Conservation (phyloP, 2,888 invertebrate species). For the Hydriomena furcata region DNA sequence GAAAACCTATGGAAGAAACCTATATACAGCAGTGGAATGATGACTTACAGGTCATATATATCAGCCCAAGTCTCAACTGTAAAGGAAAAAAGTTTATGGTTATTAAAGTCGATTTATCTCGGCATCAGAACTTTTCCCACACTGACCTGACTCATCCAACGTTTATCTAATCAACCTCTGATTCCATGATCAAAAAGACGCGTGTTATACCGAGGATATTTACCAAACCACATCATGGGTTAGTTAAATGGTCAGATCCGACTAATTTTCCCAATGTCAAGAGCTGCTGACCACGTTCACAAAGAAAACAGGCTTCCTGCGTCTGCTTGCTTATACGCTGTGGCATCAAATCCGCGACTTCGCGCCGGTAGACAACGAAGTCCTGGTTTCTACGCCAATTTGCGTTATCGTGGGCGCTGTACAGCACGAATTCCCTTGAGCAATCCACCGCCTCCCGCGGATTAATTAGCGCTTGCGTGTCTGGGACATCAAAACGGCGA, state of each 20-base stretch:
- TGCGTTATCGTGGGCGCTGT: slow-evolving; percentile 52
- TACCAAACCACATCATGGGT: slow-evolving; percentile 15
- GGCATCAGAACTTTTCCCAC: slow-evolving; percentile 11
- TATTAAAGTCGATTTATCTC: not conserved
- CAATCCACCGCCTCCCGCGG: slow-evolving; percentile 49
- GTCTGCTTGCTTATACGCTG: not conserved
- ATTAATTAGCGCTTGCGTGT: slow-evolving; percentile 64
- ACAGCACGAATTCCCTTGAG: slow-evolving; percentile 47
- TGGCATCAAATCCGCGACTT: not conserved
- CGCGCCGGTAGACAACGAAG: not conserved
- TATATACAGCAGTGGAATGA: no score
- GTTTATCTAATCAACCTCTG: slow-evolving; percentile 25
- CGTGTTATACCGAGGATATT: slow-evolving; percentile 20
- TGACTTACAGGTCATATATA: no score
- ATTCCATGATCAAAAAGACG: slow-evolving; percentile 15
- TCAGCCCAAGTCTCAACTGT: no score
- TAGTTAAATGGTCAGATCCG: slow-evolving; percentile 10
- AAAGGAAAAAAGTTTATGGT: no score
- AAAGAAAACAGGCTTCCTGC: not conserved
- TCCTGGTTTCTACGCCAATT: not conserved
- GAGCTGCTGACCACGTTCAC: slow-evolving; percentile 7
- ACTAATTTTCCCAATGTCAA: slow-evolving; percentile 36
- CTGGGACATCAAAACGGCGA: slow-evolving; percentile 45
- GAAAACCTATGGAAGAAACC: no score
- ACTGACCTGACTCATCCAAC: slow-evolving; percentile 7